These are phyloP conservation scores for Pygoscelis antarcticus DNA, from an alignment of 2,113 vertebrate genomes.

Conservation along the genomic window DNA sequence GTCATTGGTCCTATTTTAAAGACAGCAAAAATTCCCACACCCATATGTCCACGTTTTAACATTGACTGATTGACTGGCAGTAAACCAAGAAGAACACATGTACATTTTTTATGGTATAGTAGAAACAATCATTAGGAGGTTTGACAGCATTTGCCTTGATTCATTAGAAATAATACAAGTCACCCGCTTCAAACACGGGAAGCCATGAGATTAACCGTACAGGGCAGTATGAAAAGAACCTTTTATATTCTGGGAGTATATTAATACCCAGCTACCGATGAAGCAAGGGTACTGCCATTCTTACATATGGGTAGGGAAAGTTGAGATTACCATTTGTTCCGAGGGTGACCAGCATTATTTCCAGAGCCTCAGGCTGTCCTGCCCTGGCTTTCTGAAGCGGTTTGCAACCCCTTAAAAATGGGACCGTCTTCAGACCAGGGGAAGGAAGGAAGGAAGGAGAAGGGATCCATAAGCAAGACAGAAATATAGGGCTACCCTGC, in stretches of 20 bases:
- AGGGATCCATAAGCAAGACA: background rate
- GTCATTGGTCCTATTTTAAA: slow-evolving; percentile 49
- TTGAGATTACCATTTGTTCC: background rate
- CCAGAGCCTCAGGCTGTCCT: background rate
- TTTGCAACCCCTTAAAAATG: background rate
- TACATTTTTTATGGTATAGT: background rate
- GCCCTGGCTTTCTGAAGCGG: background rate
- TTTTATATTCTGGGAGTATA: background rate
- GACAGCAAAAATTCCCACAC: slow-evolving; percentile 45
- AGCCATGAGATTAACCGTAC: background rate
- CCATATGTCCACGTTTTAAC: background rate
- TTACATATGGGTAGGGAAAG: background rate
- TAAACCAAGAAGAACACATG: background rate
- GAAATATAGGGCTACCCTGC: background rate
- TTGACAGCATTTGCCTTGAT: background rate
- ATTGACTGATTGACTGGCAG: slow-evolving; percentile 21
- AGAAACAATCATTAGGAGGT: background rate
- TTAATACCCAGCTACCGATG: background rate
- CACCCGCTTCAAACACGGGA: background rate
- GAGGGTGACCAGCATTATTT: background rate
- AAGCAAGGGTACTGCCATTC: background rate
- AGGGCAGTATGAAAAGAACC: background rate
- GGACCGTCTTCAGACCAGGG: no score
- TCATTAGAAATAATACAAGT: background rate
- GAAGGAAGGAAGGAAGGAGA: background rate